Evolutionary conservation across 2,797 vertebrate genomes (phyloP).

Genomic region (Decapterus maruadsi): DNA sequence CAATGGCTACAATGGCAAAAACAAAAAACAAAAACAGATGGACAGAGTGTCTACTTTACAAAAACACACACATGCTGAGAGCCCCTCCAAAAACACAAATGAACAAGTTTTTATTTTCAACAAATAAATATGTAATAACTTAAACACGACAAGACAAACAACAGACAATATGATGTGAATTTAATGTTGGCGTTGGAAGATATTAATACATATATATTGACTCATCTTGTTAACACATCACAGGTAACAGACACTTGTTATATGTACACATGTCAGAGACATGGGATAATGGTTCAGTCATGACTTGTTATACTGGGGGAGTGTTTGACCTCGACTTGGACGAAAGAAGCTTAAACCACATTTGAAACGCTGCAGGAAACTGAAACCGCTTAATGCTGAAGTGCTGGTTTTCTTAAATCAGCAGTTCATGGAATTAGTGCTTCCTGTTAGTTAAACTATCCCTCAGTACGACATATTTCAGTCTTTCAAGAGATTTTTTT

Average conservation of each 20-base stretch:
- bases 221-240: background rate
- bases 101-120: conserved; percentile 36
- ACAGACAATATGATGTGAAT: conserved; percentile 30
- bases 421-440: background rate
- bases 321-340: background rate
- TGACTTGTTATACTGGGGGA: background rate
- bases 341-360: background rate
- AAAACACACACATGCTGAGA: background rate
- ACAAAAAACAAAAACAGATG: conserved; percentile 1
- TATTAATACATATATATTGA: background rate
- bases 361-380: background rate
- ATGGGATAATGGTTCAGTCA: background rate
- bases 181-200: conserved; percentile 44
- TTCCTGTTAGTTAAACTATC: conserved; percentile 1
- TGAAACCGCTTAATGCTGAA: background rate
- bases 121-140: conserved; percentile 61
- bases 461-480: background rate
- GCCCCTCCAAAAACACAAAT: conserved; percentile 16
- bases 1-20: background rate
- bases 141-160: conserved; percentile 56
- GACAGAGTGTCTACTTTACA: conserved; percentile 17
- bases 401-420: background rate
- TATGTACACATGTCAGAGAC: background rate
- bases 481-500: background rate
- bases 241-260: background rate